Evolutionary conservation across 1,140 invertebrate genomes (phyloP).

Genomic region (Drosophila orosa): DNA sequence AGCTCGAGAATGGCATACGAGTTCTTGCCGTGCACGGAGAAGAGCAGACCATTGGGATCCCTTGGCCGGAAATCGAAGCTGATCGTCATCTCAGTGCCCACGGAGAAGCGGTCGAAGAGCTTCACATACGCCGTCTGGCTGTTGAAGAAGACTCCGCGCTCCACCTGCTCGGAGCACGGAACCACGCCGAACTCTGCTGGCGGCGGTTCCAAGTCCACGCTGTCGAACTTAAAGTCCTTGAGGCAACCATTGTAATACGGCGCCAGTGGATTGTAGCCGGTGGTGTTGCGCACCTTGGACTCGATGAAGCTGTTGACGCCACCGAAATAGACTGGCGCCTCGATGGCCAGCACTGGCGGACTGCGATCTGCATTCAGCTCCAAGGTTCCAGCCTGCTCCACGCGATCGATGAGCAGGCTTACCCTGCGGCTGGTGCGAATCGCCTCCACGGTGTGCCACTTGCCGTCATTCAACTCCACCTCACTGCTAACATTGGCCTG

Average conservation of each 20-base stretch:
- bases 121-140: conserved; percentile 82
- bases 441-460: conserved; percentile 93
- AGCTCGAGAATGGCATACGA: conserved; percentile 95
- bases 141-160: conserved; percentile 94
- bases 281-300: conserved; percentile 48
- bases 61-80: conserved; percentile 95
- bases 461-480: conserved; percentile 90
- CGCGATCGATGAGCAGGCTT: conserved; percentile 86
- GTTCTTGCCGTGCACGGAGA: conserved; percentile 91
- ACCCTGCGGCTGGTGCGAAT: conserved; percentile 86
- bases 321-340: conserved; percentile 92
- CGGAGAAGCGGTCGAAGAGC: conserved; percentile 89
- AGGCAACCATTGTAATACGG: conserved; percentile 93
- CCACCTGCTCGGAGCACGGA: conserved; percentile 92
- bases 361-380: conserved; percentile 85
- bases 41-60: conserved; percentile 91
- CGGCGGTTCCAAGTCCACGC: conserved; percentile 87
- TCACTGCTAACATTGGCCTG: conserved; percentile 86
- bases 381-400: conserved; percentile 85
- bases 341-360: conserved; percentile 86
- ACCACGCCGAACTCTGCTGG: conserved; percentile 86
- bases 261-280: conserved; percentile 26
- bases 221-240: conserved; percentile 91
- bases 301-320: conserved; percentile 85
- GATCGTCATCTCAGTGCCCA: conserved; percentile 92